Conservation (phyloP, 2,888 invertebrate species). For the Chironomus tentans region DNA sequence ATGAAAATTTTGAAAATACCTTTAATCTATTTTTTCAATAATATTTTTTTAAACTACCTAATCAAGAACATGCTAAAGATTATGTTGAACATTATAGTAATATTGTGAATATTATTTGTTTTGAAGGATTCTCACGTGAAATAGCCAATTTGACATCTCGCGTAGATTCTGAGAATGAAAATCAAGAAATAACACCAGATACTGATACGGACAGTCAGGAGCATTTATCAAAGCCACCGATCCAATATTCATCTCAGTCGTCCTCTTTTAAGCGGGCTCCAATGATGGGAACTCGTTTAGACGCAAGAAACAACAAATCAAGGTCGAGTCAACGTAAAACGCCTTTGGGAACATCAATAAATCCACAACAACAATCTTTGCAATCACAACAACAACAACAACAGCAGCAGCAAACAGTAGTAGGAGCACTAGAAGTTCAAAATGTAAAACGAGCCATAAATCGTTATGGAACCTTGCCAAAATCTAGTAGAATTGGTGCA, state of each 20-base stretch:
- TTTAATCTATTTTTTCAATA: background rate
- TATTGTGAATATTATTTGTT: background rate
- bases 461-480: conserved; percentile 93
- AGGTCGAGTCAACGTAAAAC: conserved; percentile 48
- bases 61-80: background rate
- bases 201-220: conserved; percentile 52
- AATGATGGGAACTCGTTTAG: conserved; percentile 51
- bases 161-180: conserved; percentile 59
- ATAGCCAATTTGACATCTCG: conserved; percentile 41
- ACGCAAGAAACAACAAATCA: conserved; percentile 53
- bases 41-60: background rate
- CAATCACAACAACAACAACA: conserved; percentile 31
- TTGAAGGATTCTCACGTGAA: conserved; percentile 39
- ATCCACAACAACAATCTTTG: background rate
- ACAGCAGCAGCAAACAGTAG: conserved; percentile 54
- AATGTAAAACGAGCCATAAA: conserved; percentile 92
- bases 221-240: conserved; percentile 41
- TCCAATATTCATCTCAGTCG: conserved; percentile 40
- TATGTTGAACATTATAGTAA: too few relatives aligned
- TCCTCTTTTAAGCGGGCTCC: conserved; percentile 49
- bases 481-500: conserved; percentile 92
- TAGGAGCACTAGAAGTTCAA: conserved; percentile 89
- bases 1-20: conserved; percentile 1
- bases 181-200: conserved; percentile 61
- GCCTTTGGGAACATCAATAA: conserved; percentile 29